Percentiles rank a stretch among this genome's conserved stretches.
These are phyloP conservation scores for Calidris pygmaea DNA, from an alignment of 2,113 vertebrate genomes.

Conservation along the genomic window DNA sequence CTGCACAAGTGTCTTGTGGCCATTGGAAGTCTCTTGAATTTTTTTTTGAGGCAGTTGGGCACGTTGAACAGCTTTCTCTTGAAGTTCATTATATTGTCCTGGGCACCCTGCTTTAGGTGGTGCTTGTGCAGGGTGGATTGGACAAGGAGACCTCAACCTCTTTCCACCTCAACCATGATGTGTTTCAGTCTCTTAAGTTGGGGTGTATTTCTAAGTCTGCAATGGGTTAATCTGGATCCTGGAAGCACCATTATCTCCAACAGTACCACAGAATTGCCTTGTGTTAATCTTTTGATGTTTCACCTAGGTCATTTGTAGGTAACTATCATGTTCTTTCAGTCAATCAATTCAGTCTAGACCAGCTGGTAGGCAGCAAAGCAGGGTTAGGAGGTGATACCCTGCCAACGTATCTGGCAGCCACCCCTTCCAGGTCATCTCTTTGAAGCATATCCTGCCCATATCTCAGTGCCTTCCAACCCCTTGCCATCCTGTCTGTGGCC, in stretches of 20 bases:
- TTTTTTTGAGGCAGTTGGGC: neutral
- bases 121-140: neutral
- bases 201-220: neutral
- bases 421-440: neutral
- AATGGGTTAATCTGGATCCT: neutral
- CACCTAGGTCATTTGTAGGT: neutral
- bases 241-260: neutral
- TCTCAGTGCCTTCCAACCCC: neutral
- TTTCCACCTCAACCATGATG: neutral
- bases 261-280: neutral
- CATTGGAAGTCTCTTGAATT: neutral
- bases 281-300: neutral
- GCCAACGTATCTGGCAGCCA: neutral
- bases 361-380: neutral
- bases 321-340: neutral
- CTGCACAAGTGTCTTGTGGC: neutral
- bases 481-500: conserved; percentile 22
- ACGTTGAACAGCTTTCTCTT: neutral
- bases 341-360: neutral
- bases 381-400: neutral
- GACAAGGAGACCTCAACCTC: neutral
- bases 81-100: neutral
- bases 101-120: neutral
- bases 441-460: neutral
- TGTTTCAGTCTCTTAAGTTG: neutral